These are phyloP conservation scores for Dromius quadrimaculatus DNA, from an alignment of 2,888 invertebrate genomes.

Conservation along the genomic window DNA sequence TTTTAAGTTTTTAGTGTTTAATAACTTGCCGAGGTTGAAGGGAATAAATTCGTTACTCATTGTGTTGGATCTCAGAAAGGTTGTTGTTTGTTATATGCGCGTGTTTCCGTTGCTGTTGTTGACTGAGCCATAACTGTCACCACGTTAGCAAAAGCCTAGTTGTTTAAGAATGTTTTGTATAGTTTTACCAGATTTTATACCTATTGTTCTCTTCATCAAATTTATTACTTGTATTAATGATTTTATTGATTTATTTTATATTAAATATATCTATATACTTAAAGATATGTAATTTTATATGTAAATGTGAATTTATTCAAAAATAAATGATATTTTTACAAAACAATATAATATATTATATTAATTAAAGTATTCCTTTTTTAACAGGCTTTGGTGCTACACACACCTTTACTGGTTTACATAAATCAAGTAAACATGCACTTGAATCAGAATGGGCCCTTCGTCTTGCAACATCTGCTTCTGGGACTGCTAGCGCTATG, in stretches of 20 bases:
- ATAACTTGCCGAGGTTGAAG: conserved; percentile 50
- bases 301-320: conserved; percentile 51
- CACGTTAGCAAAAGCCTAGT: conserved; percentile 45
- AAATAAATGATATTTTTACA: conserved; percentile 53
- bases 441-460: conserved; percentile 65
- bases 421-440: conserved; percentile 79
- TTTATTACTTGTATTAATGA: conserved; percentile 52
- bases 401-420: conserved; percentile 87
- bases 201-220: conserved; percentile 48
- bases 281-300: conserved; percentile 51
- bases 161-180: conserved; percentile 63
- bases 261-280: conserved; percentile 48
- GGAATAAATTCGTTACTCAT: conserved; percentile 49
- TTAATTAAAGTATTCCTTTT: conserved; percentile 72
- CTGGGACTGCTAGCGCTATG: conserved; percentile 82
- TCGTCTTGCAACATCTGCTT: conserved; percentile 67
- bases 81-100: conserved; percentile 45
- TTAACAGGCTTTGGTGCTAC: conserved; percentile 91
- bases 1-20: conserved; percentile 47
- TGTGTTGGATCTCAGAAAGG: conserved; percentile 52
- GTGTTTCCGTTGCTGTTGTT: conserved; percentile 50
- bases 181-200: conserved; percentile 66
- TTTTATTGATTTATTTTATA: conserved; percentile 52
- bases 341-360: conserved; percentile 12
- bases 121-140: conserved; percentile 52